Evolutionary conservation across 92 coral and sea anemone genomes (phyloP).

Genomic region (Umimayanthus chanpuru): DNA sequence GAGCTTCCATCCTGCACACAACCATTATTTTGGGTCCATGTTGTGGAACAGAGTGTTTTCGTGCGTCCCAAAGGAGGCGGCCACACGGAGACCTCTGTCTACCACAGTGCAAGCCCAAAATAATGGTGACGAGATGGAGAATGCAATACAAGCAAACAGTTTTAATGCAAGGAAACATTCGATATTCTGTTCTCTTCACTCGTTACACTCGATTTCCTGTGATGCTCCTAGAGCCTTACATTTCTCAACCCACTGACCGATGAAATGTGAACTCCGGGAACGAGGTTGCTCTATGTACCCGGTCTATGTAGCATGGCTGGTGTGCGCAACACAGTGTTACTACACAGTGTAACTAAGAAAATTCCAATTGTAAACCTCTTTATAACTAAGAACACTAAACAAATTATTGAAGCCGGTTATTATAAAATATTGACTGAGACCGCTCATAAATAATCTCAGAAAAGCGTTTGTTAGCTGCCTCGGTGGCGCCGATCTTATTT

Average conservation of each 20-base stretch:
- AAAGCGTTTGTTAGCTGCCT: not conserved
- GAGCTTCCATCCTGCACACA: too few relatives aligned
- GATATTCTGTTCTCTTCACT: not conserved
- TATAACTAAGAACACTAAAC: not conserved
- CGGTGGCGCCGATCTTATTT: not conserved
- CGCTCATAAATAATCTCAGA: not conserved
- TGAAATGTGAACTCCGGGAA: not conserved
- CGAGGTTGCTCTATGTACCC: not conserved
- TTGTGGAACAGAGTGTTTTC: too few relatives aligned
- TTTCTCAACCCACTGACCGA: constrained; percentile 1
- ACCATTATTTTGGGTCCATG: too few relatives aligned
- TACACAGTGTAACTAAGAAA: not conserved
- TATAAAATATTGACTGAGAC: not conserved
- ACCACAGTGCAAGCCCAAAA: too few relatives aligned
- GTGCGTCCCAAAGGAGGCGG: too few relatives aligned
- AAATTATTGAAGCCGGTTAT: not conserved
- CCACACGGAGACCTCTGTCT: too few relatives aligned
- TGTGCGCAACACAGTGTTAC: too few relatives aligned
- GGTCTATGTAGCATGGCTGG: not conserved
- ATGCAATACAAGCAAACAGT: not conserved
- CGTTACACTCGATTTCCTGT: not conserved
- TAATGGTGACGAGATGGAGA: too few relatives aligned
- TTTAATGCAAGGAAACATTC: not conserved
- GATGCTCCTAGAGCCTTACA: not conserved
- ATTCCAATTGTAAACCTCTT: not conserved